Evolutionary conservation across 2,888 invertebrate species (phyloP), one percentile per base, ranked within the genome.

Genomic region (Calephelis perditalis): DNA sequence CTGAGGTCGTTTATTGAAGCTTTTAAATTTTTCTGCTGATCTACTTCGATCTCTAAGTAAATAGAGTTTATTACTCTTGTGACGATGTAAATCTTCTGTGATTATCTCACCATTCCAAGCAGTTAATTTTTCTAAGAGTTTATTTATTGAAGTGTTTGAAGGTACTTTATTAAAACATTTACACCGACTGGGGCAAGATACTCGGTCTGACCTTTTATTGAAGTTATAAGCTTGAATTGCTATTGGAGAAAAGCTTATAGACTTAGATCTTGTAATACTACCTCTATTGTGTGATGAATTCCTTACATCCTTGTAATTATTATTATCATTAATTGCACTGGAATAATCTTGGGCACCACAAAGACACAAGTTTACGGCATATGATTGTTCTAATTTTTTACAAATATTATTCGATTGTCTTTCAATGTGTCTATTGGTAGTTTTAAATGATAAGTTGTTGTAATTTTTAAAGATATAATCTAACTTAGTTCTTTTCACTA

Each of bases 291-390:
- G 67, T 12, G 70, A 62, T 11, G 70, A 40, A 40, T 40, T 40
- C 8, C 6, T 10, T 2, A 65, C 63, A 26, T 73, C 68, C 63
- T 69, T 73, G 44, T 70, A 61, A 47, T 66, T 15, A 26, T 68
- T 73, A 60, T 75, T 73, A 56, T 62, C 58, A 62, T 68, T 65
- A 61, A 65, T 56, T 59, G 71, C 70, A 43, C 67, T 68, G 36
- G 67, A 59, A 43, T 72, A 66, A 63, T 74, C 79, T 65, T 74
- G 73, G 47, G 71, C 64, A 36, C 72, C 72, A 66, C 80, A 86
- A 54, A 89, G 68, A 69, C 89, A 89, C 61, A 86, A 61, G 65
- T 87, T 86, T 2, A 87, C 81, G 55, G 86, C 78, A 69, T 76
- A 86, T 5, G 78, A 69, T 57, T 79, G 78, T 37, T 62, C 65